Percentiles rank a stretch among this genome's conserved stretches.
These are phyloP conservation scores for Odontomyia ornata DNA, from an alignment of 2,888 invertebrate genomes.

Conservation along the genomic window DNA sequence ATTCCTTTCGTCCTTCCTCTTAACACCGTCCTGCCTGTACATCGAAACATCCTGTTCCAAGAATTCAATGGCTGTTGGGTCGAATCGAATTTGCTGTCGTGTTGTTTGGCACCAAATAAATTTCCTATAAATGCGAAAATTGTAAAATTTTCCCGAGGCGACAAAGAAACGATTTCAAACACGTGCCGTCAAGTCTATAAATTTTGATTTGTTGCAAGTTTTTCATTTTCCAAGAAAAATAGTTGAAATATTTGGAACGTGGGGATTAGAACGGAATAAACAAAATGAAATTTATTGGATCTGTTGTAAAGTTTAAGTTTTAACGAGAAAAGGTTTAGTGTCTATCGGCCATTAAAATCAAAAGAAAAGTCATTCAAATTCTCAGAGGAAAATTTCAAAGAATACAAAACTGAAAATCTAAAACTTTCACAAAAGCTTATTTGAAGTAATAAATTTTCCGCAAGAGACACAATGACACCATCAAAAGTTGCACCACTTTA, in stretches of 20 bases:
- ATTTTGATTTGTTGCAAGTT: conserved; percentile 41
- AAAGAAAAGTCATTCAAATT: background rate
- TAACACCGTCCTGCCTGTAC: background rate
- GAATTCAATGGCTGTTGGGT: conserved; percentile 25
- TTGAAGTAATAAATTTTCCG: too few species aligned
- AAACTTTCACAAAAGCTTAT: too few species aligned
- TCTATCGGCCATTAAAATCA: too few species aligned
- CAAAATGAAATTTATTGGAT: too few species aligned
- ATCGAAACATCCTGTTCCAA: background rate
- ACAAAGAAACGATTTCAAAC: conserved; percentile 58
- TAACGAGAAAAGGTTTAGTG: too few species aligned
- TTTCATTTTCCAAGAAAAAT: conserved; percentile 13
- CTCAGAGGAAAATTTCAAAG: background rate
- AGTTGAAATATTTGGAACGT: too few species aligned
- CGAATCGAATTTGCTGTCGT: conserved; percentile 54
- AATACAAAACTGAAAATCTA: background rate
- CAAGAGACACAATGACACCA: conserved; percentile 3
- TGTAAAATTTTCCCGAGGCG: conserved; percentile 52
- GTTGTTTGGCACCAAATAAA: conserved; percentile 55
- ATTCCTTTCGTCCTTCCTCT: background rate
- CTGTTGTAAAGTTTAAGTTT: too few species aligned
- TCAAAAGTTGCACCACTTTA: background rate
- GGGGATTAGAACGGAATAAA: too few species aligned
- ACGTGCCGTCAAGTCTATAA: conserved; percentile 58
- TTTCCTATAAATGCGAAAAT: conserved; percentile 52